phyloP scores from a whole-genome alignment of 2,113 vertebrate genomes.

The Perccottus glenii region DNA sequence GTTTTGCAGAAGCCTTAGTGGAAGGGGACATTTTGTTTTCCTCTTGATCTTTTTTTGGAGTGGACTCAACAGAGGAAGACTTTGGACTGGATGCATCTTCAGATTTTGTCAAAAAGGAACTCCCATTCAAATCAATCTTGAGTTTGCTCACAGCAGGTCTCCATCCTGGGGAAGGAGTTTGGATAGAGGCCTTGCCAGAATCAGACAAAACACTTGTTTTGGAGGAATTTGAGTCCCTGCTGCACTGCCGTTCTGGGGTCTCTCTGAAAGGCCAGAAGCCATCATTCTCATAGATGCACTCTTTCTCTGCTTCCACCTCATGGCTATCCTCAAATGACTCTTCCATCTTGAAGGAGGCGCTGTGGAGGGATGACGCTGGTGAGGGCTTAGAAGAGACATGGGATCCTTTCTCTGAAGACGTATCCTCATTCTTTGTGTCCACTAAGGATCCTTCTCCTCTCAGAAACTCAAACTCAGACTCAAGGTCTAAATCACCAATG shows the following conservation, averaged over 20 bases:
- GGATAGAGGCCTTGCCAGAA: slow-evolving; percentile 71
- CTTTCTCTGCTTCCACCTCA: slow-evolving; percentile 77
- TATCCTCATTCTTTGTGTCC: slow-evolving; percentile 66
- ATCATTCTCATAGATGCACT: slow-evolving; percentile 96
- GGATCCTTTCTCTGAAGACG: slow-evolving; percentile 64
- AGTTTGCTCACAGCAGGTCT: slow-evolving; percentile 83
- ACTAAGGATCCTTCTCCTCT: slow-evolving; percentile 67
- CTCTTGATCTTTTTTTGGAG: slow-evolving; percentile 82
- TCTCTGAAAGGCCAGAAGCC: slow-evolving; percentile 84
- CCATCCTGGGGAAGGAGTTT: slow-evolving; percentile 79
- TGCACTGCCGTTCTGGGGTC: slow-evolving; percentile 83
- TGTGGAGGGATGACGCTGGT: slow-evolving; percentile 81
- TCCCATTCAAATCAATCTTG: slow-evolving; percentile 84
- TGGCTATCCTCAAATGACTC: slow-evolving; percentile 87
- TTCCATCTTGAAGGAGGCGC: slow-evolving; percentile 82
- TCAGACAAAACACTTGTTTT: slow-evolving; percentile 81
- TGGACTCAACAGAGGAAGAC: slow-evolving; percentile 85
- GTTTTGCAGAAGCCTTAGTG: slow-evolving; percentile 81
- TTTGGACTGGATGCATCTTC: slow-evolving; percentile 84
- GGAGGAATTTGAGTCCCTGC: slow-evolving; percentile 83
- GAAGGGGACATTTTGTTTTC: slow-evolving; percentile 77
- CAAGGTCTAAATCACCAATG: slow-evolving; percentile 81
- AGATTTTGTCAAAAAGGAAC: slow-evolving; percentile 61
- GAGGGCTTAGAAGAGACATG: slow-evolving; percentile 68
- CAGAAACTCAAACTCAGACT: slow-evolving; percentile 78